Base-by-base conservation (phyloP, 2,888 invertebrate genomes). In the Drosophila robusta region DNA sequence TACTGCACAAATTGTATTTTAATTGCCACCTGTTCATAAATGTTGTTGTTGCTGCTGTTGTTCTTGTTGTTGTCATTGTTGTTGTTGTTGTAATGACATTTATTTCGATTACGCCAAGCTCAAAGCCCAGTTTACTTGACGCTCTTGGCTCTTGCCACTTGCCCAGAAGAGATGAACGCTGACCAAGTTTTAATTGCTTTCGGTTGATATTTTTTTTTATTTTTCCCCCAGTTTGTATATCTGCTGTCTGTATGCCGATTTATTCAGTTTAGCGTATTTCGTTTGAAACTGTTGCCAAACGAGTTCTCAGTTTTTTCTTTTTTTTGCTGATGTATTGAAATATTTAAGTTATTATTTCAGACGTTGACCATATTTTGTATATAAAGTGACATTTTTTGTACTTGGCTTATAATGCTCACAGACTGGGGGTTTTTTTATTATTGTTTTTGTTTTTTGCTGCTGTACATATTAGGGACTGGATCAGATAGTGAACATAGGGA, bases 1-100 rank as follows among this genome's bases (percentile, higher is more conserved):
- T 75, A 71, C 56, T 75, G 71, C 71, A 71, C 75, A 75, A 75
- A 75, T 75, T 75, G 75, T 64, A 57, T 70, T 75, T 70, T 70
- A 75, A 75, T 75, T 75, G 75, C 75, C 70, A 75, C 70, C 75
- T 75, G 70, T 65, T 71, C 50, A 46, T 36, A 44, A 47, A 38
- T 64, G 45, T 50, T 55, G 54, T 64, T 55, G 36, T 44, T 58
- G 45, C 32, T 41, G 49, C 45, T 67, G 32, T 22, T 61, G 16
- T 29, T 51, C 38, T 26, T 62, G 42, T 36, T 39, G 34, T 29
- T 61, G 44, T 22, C 52, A 24, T 51, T 73, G 56, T 56, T 39
- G 34, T 29, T 61, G 44, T 22, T 56, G 32, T 51, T 73, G 56
- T 56, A 73, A 68, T 73, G 72, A 56, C 68, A 73, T 73, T 73